Evolutionary conservation across 2,113 vertebrate genomes (phyloP), one percentile per base, ranked within the genome.

Genomic region (Climacteris rufus): DNA sequence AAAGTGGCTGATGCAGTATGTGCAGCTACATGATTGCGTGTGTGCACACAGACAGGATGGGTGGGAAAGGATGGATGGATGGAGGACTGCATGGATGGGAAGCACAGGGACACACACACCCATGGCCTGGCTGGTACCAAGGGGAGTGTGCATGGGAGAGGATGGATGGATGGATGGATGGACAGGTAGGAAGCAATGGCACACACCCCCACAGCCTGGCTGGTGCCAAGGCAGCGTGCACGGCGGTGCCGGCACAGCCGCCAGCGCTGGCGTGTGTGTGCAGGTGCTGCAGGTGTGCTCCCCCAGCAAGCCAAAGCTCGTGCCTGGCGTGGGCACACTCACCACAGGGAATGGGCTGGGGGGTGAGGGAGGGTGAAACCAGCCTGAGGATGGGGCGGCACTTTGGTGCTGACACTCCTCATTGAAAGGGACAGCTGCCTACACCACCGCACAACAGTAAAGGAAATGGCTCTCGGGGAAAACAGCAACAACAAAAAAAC

Each of bases 361-460:
- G 87, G 42, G 69, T 0, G 3, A 80, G 70, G 71, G 77, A 78
- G 50, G 74, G 81, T 37, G 92, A 85, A 89, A 87, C 40, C 93
- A 84, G 93, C 85, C 61, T 1, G 1, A 28, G 90, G 89, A 87
- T 1, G 72, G 85, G 81, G 93, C 11, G 68, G 93, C 63, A 44
- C 72, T 70, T 40, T 24, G 54, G 60, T 89, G 77, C 56, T 1
- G 12, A 79, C 16, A 3, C 66, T 90, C 69, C 75, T 80, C 50
- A 50, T 50, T 50, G 97, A 89, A 94, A 85, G 18, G 91, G 97
- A 96, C 90, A 93, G 89, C 94, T 92, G 97, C 96, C 79, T 79
- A 23, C 69, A 24, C 74, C 3, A 4, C 68, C 35, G 3, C 66
- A 17, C 42, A 63, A 18, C 82, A 40, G 85, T 33, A 53, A 87